Base-by-base conservation (phyloP, 2,888 invertebrate genomes). In the Chrysolina oricalcia region DNA sequence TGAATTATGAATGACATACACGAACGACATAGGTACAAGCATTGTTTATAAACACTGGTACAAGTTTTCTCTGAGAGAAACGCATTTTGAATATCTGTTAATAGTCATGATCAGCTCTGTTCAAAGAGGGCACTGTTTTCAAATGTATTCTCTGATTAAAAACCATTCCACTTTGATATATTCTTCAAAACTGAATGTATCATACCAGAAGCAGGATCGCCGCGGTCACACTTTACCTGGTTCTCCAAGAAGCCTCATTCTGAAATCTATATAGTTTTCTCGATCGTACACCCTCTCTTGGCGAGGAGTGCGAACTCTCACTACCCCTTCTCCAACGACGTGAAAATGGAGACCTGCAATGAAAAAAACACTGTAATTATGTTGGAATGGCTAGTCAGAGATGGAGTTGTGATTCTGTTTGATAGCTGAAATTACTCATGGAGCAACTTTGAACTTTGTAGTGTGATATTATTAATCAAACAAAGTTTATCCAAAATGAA, bases 221-320 rank as follows among this genome's bases (percentile, higher is more conserved):
- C 13, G 66, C 21, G 19, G 11, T 21, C 8, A 15, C 0, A 43
- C 23, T 63, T 87, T 89, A 92, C 93, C 95, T 89, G 95, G 93
- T 90, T 97, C 97, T 63, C 97, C 97, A 17, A 97, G 91, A 40
- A 97, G 91, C 82, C 97, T 91, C 97, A 97, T 97, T 80, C 97
- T 92, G 88, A 97, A 98, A 90, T 98, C 97, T 84, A 97, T 97
- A 87, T 97, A 97, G 88, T 97, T 97, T 89, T 97, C 97, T 87
- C 95, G 94, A 88, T 97, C 97, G 87, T 94, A 96, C 46, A 96
- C 93, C 84, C 96, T 91, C 87, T 97, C 96, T 85, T 96, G 95
- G 56, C 96, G 91, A 72, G 94, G 93, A 50, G 95, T 94, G 53
- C 94, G 92, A 41, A 97, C 93, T 75, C 96, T 91, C n/a, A 97